Evolutionary conservation across 2,797 vertebrate genomes (phyloP).

Genomic region (Myotis vivesi): DNA sequence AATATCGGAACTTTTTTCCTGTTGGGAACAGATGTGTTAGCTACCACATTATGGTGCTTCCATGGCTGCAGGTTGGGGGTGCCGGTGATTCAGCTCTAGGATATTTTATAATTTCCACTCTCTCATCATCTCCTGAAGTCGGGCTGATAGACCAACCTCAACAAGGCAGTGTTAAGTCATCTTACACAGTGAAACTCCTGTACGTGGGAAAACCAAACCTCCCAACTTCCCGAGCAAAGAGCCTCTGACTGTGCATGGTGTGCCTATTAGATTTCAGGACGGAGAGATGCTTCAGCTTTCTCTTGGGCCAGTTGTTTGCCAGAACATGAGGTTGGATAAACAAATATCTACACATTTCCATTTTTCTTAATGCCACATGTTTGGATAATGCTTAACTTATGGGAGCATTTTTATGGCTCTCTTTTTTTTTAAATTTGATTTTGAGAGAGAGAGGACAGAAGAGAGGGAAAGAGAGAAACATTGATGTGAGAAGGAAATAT

Average conservation of each 20-base stretch:
- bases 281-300: neutral
- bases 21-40: neutral
- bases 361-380: neutral
- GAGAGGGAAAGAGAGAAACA: too few relatives aligned
- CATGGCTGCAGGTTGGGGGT: neutral
- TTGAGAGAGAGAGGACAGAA: too few relatives aligned
- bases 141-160: neutral
- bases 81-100: neutral
- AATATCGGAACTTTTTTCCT: neutral
- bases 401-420: neutral
- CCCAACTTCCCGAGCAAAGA: neutral
- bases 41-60: accelerated
- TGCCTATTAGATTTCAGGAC: neutral
- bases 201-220: neutral
- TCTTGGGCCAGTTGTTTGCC: neutral
- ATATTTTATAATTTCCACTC: neutral
- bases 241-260: neutral
- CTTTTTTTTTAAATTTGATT: too few relatives aligned
- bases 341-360: neutral
- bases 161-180: neutral
- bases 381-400: neutral
- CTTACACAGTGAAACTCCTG: neutral
- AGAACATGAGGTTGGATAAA: neutral
- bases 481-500: too few relatives aligned
- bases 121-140: neutral